Percentiles rank a stretch among this genome's conserved stretches.
Conservation (phyloP, 2,797 vertebrate species). For the Acrossocheilus fasciatus region DNA sequence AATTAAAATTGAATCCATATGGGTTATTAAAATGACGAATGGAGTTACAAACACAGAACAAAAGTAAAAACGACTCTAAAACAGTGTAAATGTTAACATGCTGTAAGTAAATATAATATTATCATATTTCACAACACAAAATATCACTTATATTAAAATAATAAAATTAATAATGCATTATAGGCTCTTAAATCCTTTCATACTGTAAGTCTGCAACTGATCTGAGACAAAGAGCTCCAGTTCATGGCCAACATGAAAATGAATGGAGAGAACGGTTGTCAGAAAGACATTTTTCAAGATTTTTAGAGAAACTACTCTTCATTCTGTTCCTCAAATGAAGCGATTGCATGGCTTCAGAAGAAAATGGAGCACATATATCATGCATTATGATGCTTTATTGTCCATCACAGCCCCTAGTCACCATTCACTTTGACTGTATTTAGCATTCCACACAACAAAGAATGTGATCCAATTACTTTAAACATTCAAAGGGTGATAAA, state of each 20-base stretch:
- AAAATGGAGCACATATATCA: neutral
- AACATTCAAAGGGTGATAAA: conserved; percentile 6
- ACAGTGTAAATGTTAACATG: neutral
- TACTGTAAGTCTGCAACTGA: neutral
- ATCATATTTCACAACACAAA: neutral
- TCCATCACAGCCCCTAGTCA: neutral
- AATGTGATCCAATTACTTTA: conserved; percentile 15
- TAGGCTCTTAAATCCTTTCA: neutral
- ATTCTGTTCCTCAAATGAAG: neutral
- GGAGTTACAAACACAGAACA: neutral
- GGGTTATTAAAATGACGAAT: too few species aligned
- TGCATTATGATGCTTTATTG: neutral
- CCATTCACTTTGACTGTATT: neutral
- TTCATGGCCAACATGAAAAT: neutral
- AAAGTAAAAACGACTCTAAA: neutral
- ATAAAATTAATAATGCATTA: neutral
- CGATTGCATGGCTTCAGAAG: neutral
- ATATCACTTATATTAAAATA: neutral
- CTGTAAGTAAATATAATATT: too few species aligned
- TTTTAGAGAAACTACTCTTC: neutral
- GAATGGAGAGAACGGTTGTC: neutral
- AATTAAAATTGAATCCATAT: too few species aligned
- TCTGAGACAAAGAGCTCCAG: neutral
- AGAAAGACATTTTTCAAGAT: neutral
- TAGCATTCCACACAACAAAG: neutral